Base-by-base conservation (phyloP, 1,140 invertebrate species). In the Hirudo medicinalis region DNA sequence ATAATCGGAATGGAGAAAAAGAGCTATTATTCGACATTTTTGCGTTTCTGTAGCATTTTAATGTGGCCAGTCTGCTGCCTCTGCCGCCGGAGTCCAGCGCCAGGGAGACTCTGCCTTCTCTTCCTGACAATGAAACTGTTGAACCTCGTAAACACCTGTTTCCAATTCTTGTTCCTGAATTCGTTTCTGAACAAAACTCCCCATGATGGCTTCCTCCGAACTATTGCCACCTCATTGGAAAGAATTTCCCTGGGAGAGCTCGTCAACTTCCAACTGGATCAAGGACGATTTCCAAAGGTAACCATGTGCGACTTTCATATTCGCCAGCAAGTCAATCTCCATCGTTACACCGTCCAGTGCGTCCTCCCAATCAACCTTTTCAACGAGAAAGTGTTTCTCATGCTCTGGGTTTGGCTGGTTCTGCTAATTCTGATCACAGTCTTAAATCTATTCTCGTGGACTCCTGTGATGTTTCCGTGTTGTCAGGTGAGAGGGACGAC, bases 341-440 rank as follows among this genome's bases (percentile, higher is more conserved):
- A 78, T 54, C 54, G 73, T 9, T 73, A 78, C 67, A 76, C 77
- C 9, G 76, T 78, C 17, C 77, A 78, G 69, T 78, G 77, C 67
- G 77, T 76, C 17, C 72, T 78, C 17, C 75, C 76, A 20, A 76
- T 74, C 73, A 77, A 76, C 67, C 68, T 78, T 27, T 80, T 80
- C 73, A 80, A 80, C 74, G 79, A 80, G 71, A 80, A 80, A 73
- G 77, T 81, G 43, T 80, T 80, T 72, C 74, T 81, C 32, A 78
- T 80, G 69, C 75, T 80, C 71, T 81, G 76, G 74, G 78, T 80
- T 73, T 80, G 79, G 78, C 70, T 80, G 54, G 70, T 78, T 43
- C 55, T 78, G 54, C 55, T 80, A 67, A 72, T 69, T 13, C 60
- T 67, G 9, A 40, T 54, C 29, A 63, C 71, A 15, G 22, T 54